Evolutionary conservation across 2,888 invertebrate genomes (phyloP).

Genomic region (Cheilosia urbana): DNA sequence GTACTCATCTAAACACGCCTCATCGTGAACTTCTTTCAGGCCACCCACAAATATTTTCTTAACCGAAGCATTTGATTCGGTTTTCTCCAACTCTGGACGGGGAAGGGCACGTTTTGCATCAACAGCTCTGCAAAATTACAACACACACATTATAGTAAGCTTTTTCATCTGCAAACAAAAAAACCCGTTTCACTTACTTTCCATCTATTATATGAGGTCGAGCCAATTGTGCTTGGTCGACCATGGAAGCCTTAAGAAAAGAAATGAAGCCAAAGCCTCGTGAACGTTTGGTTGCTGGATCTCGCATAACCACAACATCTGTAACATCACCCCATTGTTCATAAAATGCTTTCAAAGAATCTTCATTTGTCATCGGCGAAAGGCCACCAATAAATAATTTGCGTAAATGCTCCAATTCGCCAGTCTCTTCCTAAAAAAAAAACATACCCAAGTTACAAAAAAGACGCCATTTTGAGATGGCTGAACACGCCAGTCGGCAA

Average conservation of each 20-base stretch:
- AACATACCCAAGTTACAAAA: neutral
- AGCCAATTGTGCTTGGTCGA: constrained; percentile 80
- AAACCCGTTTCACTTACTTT: constrained; percentile 84
- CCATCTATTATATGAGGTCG: constrained; percentile 81
- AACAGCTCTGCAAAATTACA: constrained; percentile 78
- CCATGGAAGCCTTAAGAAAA: constrained; percentile 78
- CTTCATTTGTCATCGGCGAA: constrained; percentile 79
- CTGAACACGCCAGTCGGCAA: neutral
- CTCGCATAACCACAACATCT: constrained; percentile 81
- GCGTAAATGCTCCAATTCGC: constrained; percentile 79
- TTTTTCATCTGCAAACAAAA: neutral
- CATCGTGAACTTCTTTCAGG: constrained; percentile 81
- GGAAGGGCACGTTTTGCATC: constrained; percentile 82
- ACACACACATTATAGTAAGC: neutral
- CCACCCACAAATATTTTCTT: constrained; percentile 82
- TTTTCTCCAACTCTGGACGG: constrained; percentile 79
- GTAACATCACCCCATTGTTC: constrained; percentile 80
- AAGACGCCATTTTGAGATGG: constrained; percentile 62
- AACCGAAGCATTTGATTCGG: constrained; percentile 77
- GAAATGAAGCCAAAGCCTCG: constrained; percentile 82
- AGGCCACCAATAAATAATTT: constrained; percentile 82
- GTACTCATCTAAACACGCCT: constrained; percentile 79
- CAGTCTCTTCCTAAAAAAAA: constrained; percentile 64
- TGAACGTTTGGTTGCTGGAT: constrained; percentile 80
- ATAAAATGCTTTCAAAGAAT: constrained; percentile 79